Conservation (phyloP, 1,140 invertebrate species). For the Druon quercuslanigerum region DNA sequence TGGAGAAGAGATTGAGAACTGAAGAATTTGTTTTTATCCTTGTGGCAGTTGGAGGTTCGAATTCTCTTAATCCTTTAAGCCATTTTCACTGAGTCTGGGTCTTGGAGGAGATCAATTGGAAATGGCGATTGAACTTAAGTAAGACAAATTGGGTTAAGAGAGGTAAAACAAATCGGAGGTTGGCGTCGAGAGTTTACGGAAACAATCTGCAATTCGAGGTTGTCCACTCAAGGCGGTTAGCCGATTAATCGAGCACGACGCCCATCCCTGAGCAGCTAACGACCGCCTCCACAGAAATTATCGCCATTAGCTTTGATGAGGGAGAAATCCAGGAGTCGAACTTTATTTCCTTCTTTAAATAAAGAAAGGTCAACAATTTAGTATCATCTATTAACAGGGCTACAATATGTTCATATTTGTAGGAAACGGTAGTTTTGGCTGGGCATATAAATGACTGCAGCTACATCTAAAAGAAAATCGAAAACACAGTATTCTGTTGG, state of each 20-base stretch:
- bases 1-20: too few relatives aligned
- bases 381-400: too few relatives aligned
- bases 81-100: background rate
- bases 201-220: slow-evolving; percentile 26
- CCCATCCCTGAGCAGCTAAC: slow-evolving; percentile 7
- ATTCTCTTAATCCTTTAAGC: background rate
- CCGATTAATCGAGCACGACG: slow-evolving; percentile 27
- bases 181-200: slow-evolving; percentile 27
- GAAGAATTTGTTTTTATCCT: background rate
- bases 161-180: slow-evolving; percentile 27
- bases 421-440: too few relatives aligned
- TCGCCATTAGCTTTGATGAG: slow-evolving; percentile 22
- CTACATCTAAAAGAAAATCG: too few relatives aligned
- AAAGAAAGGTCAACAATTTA: too few relatives aligned
- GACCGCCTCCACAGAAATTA: slow-evolving; percentile 24
- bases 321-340: background rate
- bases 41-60: background rate
- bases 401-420: too few relatives aligned
- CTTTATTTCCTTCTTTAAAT: too few relatives aligned
- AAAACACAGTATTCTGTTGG: too few relatives aligned
- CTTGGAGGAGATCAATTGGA: background rate
- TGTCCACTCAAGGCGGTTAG: slow-evolving; percentile 14
- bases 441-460: too few relatives aligned
- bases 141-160: slow-evolving; percentile 21
- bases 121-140: slow-evolving; percentile 24